Percentiles rank a stretch among this genome's conserved stretches.
phyloP scores from a whole-genome alignment of 2,888 invertebrate species.

The Cheilosia vernalis region DNA sequence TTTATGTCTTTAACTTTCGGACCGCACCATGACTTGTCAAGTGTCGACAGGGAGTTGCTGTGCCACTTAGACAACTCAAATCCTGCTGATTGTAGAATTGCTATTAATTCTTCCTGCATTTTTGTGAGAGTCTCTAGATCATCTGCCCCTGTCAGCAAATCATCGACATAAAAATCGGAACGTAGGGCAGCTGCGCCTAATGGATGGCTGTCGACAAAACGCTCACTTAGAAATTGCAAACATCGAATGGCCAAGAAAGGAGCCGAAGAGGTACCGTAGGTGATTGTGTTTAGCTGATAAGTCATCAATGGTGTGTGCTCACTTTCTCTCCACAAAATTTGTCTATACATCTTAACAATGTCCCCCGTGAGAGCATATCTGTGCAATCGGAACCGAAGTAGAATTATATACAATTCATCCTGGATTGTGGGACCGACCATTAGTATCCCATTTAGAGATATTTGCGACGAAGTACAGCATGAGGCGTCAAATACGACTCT shows the following conservation, averaged over 20 bases:
- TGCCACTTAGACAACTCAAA: constrained; percentile 6
- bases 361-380: constrained; percentile 31
- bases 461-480: constrained; percentile 43
- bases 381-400: constrained; percentile 54
- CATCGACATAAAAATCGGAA: constrained; percentile 16
- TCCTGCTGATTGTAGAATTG: neutral
- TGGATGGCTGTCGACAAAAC: neutral
- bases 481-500: neutral
- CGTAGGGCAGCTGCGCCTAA: neutral
- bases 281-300: neutral
- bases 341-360: constrained; percentile 58
- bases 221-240: neutral
- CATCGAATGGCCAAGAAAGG: neutral
- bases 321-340: constrained; percentile 17
- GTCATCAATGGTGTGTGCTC: neutral
- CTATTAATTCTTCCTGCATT: neutral
- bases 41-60: neutral
- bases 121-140: neutral
- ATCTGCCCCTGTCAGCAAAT: constrained; percentile 3
- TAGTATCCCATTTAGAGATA: constrained; percentile 61
- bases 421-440: constrained; percentile 66
- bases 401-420: constrained; percentile 38
- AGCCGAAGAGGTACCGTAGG: neutral
- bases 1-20: neutral
- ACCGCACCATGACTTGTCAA: too few species aligned